Conservation (phyloP, 2,113 vertebrate species). For the Anoplopoma fimbria region DNA sequence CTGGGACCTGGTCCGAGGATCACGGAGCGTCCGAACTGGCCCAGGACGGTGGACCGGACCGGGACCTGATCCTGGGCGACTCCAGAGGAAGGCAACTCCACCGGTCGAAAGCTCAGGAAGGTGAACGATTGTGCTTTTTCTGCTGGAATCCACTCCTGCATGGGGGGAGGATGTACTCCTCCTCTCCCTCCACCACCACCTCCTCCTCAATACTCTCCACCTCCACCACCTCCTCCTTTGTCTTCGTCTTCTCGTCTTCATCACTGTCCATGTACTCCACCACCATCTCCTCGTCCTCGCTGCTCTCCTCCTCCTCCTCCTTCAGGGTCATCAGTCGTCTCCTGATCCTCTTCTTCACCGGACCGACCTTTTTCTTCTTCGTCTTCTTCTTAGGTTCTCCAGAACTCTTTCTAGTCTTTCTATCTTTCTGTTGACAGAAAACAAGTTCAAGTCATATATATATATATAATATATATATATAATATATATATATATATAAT, state of each 20-base stretch:
- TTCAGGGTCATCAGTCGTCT: neutral
- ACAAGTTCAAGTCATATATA: neutral
- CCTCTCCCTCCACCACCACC: neutral
- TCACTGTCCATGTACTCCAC: conserved; percentile 70
- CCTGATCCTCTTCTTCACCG: neutral
- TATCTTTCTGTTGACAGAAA: neutral
- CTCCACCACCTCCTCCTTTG: neutral
- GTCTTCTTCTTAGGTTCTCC: neutral
- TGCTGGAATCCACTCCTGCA: conserved; percentile 87
- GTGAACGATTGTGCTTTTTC: fast-evolving
- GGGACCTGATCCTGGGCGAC: fast-evolving
- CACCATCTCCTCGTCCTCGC: conserved; percentile 18
- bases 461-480: too few species aligned
- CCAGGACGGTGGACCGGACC: conserved; percentile 65
- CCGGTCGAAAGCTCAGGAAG: conserved; percentile 37
- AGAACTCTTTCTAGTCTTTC: neutral
- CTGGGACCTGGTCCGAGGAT: conserved; percentile 39
- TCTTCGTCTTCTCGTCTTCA: conserved; percentile 35
- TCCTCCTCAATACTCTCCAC: neutral
- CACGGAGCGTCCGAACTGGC: conserved; percentile 33
- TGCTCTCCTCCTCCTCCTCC: conserved; percentile 27
- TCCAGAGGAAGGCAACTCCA: neutral
- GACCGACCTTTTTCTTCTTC: neutral
- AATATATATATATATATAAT: too few species aligned
- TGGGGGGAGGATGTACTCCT: conserved; percentile 62